Base-by-base conservation (phyloP, 1,140 invertebrate species). In the Platyscapa corneri region DNA sequence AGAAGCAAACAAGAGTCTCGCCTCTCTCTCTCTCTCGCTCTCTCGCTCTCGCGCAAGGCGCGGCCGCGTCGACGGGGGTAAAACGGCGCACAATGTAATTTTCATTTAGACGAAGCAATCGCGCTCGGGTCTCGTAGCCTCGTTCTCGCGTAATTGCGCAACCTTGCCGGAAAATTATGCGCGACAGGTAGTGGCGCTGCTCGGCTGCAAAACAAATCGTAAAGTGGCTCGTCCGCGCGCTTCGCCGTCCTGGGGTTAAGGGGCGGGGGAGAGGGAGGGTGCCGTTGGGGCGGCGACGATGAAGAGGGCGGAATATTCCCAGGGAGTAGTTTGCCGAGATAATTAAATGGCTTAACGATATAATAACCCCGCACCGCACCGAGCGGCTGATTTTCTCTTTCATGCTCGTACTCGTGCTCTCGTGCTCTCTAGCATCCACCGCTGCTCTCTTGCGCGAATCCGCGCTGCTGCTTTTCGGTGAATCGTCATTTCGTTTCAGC, bases 331-430 rank as follows among this genome's bases (percentile, higher is more conserved):
- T 93, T 93, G 90, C 91, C 90, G 92, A 93, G 92, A 92, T 93
- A 93, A 93, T 93, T 93, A 93, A 93, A 93, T 93, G 92, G 92
- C 91, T 93, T 92, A 92, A 93, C 92, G 92, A 93, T 93, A 93
- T 93, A 93, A 93, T 93, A 93, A 92, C 89, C 70, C 37, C 37
- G 70, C 39, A 74, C 20, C 70, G 37, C 37, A 5, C 10, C 6
- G 37, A 42, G 37, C 23, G 37, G 6, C 34, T n/a, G 23, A 39
- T 39, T 32, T 27, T 16, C 39, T 70, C 65, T 30, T 42, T 74
- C 67, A 42, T 18, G 16, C 64, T 70, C 65, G 23, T 60, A 32
- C 49, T n/a, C n/a, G 60, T n/a, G 20, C 56, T 79, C 10, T 64
- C 56, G 32, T 32, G 34, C 56, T 39, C 56, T 27, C 20, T 10